Evolutionary conservation across 1,140 invertebrate genomes (phyloP), one percentile per base, ranked within the genome.

Genomic region (Pogonus chalceus): DNA sequence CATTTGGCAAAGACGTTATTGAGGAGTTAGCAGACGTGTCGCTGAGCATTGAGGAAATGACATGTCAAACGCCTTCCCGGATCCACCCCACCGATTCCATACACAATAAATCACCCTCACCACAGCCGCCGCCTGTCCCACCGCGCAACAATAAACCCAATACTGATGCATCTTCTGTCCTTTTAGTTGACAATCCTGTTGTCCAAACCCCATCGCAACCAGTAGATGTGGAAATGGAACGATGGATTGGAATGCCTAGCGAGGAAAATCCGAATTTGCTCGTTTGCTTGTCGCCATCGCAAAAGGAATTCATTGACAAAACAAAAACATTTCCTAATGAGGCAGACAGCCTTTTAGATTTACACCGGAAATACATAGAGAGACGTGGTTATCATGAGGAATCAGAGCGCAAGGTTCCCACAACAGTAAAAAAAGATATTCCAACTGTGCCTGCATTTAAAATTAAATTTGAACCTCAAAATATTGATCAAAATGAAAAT

Each of bases 271-370:
- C 80, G 0, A 72, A 72, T 51, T 24, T 83, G 1, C 67, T 85
- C 23, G 71, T 85, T 0, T 87, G 82, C 63, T 68, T 87, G 9
- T 87, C 85, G 0, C 85, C 85, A 0, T 81, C 79, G 0, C 85
- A 88, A 61, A 80, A 80, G 60, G 71, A 75, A 47, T 62, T 76
- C 22, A 70, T 77, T 10, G 57, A 64, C 56, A 74, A 72, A 55
- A 70, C 66, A 59, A 73, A 69, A 18, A 71, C 72, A 48, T 68
- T 69, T 2, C 64, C 72, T 12, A 70, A 75, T 53, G 72, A 75
- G 60, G 75, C 74, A 0, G 79, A 79, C 59, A 76, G 79, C 53
- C 66, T 86, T 35, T 67, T 85, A 12, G 81, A 86, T 58, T 75
- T 82, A 31, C 83, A 87, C 60, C 74, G 72, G 35, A 87, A 86